Percentiles rank a stretch among this genome's conserved stretches.
phyloP scores from a whole-genome alignment of 2,113 vertebrate species.

The Mesoclemmys tuberculata region DNA sequence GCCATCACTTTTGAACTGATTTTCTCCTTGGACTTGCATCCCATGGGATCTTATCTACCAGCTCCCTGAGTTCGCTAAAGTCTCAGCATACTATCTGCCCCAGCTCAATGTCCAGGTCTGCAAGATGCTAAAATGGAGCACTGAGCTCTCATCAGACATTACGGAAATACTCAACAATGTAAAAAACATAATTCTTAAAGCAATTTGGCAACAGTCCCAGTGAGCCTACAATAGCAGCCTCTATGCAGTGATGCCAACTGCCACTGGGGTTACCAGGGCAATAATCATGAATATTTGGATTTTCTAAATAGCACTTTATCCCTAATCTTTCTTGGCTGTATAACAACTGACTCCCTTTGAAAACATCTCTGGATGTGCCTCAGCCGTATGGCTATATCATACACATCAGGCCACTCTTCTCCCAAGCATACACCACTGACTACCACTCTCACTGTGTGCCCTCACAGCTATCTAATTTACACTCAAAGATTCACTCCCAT shows the following conservation, averaged over 20 bases:
- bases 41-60: neutral
- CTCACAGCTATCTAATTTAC: neutral
- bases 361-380: neutral
- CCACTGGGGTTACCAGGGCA: neutral
- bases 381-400: neutral
- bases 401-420: neutral
- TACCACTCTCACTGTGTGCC: fast-evolving
- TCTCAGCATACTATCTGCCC: neutral
- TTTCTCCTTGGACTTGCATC: neutral
- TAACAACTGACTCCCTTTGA: fast-evolving
- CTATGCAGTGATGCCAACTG: neutral
- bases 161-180: neutral
- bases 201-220: neutral
- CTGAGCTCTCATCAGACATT: neutral
- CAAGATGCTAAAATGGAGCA: neutral
- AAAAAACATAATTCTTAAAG: neutral
- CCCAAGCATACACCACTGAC: neutral
- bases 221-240: neutral
- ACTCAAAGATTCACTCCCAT: fast-evolving
- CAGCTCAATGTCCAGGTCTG: neutral
- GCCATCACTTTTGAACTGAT: too few relatives aligned
- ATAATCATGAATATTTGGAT: neutral
- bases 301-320: conserved; percentile 26
- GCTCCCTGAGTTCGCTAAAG: neutral
- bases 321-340: neutral